These are phyloP conservation scores for Apis laboriosa DNA, from an alignment of 1,140 invertebrate genomes.

Conservation along the genomic window DNA sequence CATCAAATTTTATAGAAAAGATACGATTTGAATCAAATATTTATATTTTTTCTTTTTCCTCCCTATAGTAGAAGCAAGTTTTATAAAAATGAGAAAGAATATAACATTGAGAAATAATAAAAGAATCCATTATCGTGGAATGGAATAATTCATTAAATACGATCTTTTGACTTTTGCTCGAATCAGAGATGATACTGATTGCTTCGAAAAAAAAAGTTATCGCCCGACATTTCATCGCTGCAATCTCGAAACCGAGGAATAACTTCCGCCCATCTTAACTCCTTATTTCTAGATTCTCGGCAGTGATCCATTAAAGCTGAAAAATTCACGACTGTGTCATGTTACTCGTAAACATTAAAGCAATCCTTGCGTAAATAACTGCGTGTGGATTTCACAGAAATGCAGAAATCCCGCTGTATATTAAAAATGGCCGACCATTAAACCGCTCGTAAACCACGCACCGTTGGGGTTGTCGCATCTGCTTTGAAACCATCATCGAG, in stretches of 20 bases:
- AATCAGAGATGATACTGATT: too few species aligned
- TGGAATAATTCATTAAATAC: too few species aligned
- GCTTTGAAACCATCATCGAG: background rate
- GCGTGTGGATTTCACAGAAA: background rate
- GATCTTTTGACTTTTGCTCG: too few species aligned
- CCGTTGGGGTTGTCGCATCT: slow-evolving; percentile 39
- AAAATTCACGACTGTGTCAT: slow-evolving; percentile 42
- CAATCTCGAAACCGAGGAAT: slow-evolving; percentile 10
- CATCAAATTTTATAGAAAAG: too few species aligned
- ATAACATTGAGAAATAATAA: too few species aligned
- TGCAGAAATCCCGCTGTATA: slow-evolving; percentile 41
- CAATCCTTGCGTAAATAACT: slow-evolving; percentile 66
- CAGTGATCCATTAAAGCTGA: slow-evolving; percentile 47
- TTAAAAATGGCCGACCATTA: slow-evolving; percentile 55
- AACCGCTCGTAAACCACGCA: slow-evolving; percentile 52
- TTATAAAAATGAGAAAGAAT: too few species aligned
- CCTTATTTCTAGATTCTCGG: slow-evolving; percentile 33
- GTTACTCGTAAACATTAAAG: slow-evolving; percentile 63
- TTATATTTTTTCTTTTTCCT: too few species aligned
- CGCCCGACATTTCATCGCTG: too few species aligned
- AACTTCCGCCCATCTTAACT: slow-evolving; percentile 43
- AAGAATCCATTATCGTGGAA: too few species aligned
- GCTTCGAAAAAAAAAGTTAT: too few species aligned
- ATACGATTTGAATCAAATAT: too few species aligned
- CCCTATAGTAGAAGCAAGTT: too few species aligned